Evolutionary conservation across 2,888 invertebrate genomes (phyloP).

Genomic region (Rhamnusium bicolor): DNA sequence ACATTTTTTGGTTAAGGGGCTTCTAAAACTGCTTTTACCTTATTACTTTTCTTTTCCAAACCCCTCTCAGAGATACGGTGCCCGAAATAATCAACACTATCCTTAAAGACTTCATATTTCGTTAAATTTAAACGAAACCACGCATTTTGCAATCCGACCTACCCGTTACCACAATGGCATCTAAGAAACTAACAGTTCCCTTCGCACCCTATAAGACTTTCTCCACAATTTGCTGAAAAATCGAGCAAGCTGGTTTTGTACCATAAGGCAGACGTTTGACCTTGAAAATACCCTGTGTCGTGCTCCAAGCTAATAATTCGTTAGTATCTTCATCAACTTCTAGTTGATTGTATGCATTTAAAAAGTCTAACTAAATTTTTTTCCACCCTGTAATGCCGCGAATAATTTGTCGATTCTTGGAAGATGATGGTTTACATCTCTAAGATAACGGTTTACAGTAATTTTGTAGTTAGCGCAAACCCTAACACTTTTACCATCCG

Average conservation of each 20-base stretch:
- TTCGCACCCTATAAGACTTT: constrained; percentile 46
- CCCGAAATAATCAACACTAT: constrained; percentile 24
- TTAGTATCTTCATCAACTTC: neutral
- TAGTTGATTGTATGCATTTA: neutral
- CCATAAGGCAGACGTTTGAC: constrained; percentile 65
- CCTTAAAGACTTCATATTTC: constrained; percentile 38
- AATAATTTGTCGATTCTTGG: neutral
- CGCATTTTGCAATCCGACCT: constrained; percentile 31
- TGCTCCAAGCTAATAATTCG: neutral
- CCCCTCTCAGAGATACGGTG: constrained; percentile 21
- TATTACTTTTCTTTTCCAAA: constrained; percentile 19
- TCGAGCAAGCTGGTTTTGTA: constrained; percentile 64
- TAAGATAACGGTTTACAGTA: neutral
- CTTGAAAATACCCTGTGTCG: constrained; percentile 58
- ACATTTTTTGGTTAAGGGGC: neutral
- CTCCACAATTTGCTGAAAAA: constrained; percentile 63
- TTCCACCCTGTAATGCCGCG: neutral
- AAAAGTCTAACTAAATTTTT: neutral
- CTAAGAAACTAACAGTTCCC: constrained; percentile 46
- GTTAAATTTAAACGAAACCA: constrained; percentile 54
- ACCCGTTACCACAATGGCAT: constrained; percentile 49
- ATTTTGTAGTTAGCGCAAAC: neutral
- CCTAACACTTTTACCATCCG: neutral
- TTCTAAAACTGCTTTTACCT: constrained; percentile 52
- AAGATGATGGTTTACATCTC: neutral